Conservation (phyloP, 1,140 invertebrate genomes). For the Thereuonema tuberculata region DNA sequence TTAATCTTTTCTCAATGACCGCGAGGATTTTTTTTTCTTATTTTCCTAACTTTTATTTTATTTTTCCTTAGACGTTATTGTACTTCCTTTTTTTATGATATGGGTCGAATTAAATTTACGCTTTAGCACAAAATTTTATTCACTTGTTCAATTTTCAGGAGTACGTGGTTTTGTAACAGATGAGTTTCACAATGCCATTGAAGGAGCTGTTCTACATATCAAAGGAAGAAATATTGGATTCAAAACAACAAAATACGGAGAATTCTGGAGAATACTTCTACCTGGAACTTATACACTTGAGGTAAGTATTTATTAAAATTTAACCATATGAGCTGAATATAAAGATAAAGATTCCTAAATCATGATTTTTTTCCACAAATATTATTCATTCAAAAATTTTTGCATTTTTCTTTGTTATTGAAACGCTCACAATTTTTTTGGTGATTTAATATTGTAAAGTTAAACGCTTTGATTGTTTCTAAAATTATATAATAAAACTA, state of each 20-base stretch:
- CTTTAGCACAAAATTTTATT: too few species aligned
- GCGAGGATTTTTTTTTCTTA: too few species aligned
- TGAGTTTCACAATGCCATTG: slow-evolving; percentile 61
- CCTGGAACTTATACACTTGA: slow-evolving; percentile 71
- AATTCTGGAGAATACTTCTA: slow-evolving; percentile 77
- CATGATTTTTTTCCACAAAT: too few species aligned
- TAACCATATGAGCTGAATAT: not conserved
- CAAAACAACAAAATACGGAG: slow-evolving; percentile 77
- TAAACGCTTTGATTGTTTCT: not conserved
- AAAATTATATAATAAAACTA: not conserved
- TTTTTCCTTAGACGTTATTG: too few species aligned
- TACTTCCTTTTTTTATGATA: too few species aligned
- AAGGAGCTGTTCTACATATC: slow-evolving; percentile 65
- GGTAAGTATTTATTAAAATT: slow-evolving; percentile 35
- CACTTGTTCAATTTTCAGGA: slow-evolving; percentile 45
- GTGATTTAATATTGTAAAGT: not conserved
- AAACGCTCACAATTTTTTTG: not conserved
- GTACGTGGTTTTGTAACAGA: slow-evolving; percentile 69
- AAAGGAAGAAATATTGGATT: slow-evolving; percentile 75
- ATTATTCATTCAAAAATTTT: too few species aligned
- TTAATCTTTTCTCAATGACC: too few species aligned
- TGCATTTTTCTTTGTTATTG: not conserved
- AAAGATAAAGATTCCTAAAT: not conserved
- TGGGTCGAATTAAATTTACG: too few species aligned
- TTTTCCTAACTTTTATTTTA: too few species aligned